Base-by-base conservation (phyloP, 23 tunicate genomes). In the Halocynthia aurantium region DNA sequence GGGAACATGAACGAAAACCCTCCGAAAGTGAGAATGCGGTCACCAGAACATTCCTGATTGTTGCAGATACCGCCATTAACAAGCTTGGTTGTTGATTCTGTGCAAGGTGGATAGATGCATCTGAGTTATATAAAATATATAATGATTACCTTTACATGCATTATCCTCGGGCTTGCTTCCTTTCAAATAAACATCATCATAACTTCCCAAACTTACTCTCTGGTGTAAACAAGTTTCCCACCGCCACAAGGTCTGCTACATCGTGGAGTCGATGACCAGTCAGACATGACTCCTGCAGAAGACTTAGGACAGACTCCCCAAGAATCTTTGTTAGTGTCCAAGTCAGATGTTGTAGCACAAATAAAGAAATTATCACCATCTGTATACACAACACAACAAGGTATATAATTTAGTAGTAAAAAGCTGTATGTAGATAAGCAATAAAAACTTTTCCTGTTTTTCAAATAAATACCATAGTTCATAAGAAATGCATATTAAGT, bases 211-310 rank as follows among this genome's bases (percentile, higher is more conserved):
- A n/a, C 72, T 20, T 74, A 74, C 78, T 54, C 56, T 54, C 78
- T 74, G 12, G 62, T 57, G 51, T 65, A 76, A 49, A 89, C 52
- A 44, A 70, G 79, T 8, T 12, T 5, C 5, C 96, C 96, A 8
- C 85, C 80, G 44, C 96, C 96, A 51, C 96, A 89, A 15, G 96
- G 75, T 60, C 76, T 84, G 70, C 71, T 73, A 69, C 96, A 89
- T 57, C 66, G 6, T 15, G 82, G 75, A 52, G 85, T 83, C 19
- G 76, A 44, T 31, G 81, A 52, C 85, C 85, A 81, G 15, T 76
- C 75, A 7, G 96, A 83, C 54, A 73, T 52, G 15, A 82, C 76
- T 6, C 89, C 89, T 20, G 78, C 85, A 6, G 76, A 75, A 21
- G 31, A 12, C 21, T 22, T 21, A 7, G 96, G 89, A 69, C 96